Percentiles rank a stretch among this genome's conserved stretches.
phyloP scores from a whole-genome alignment of 2,113 vertebrate genomes.

The Delphinapterus leucas region DNA sequence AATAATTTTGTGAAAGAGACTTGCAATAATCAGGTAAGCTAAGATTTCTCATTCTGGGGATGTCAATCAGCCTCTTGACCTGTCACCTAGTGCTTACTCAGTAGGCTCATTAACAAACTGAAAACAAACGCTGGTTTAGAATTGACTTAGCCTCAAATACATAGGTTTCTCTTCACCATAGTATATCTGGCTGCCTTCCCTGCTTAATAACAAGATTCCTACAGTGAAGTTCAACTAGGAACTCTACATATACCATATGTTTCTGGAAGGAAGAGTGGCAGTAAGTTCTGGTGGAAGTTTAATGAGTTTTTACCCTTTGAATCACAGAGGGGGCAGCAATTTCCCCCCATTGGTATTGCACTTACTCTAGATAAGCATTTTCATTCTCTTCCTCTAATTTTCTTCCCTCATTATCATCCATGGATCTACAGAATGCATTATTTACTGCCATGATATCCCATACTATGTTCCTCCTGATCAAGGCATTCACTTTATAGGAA shows the following conservation, averaged over 20 bases:
- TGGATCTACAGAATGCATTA: neutral
- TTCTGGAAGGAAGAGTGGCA: neutral
- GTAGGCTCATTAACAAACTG: neutral
- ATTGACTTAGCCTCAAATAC: neutral
- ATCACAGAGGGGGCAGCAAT: neutral
- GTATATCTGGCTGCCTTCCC: neutral
- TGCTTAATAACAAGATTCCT: neutral
- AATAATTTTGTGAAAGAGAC: neutral
- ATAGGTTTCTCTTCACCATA: neutral
- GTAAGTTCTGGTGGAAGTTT: neutral
- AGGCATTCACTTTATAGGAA: neutral
- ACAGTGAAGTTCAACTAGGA: neutral
- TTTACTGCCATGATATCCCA: neutral
- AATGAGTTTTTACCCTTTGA: neutral
- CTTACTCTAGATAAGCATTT: neutral
- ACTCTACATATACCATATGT: neutral
- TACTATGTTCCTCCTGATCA: neutral
- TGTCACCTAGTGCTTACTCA: neutral
- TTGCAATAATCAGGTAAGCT: neutral
- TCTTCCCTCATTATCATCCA: neutral
- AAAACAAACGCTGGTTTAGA: neutral
- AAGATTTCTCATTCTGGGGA: neutral
- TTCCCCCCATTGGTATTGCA: neutral
- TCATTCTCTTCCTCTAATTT: neutral
- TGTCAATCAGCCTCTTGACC: neutral